phyloP scores from a whole-genome alignment of 2,888 invertebrate species.

The Apantesis nais region DNA sequence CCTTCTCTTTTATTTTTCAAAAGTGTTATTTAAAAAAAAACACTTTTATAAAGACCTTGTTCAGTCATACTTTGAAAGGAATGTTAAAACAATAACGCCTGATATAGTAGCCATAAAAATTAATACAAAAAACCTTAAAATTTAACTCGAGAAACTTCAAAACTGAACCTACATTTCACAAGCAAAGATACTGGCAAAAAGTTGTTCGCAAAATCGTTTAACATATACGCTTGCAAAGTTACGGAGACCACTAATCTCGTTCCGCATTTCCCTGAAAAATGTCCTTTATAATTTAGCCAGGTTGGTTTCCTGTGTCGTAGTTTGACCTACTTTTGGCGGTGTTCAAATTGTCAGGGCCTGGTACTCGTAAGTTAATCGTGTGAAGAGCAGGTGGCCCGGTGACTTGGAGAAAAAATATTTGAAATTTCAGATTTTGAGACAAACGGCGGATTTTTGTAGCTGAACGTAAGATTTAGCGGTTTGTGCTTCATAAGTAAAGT shows the following conservation, averaged over 20 bases:
- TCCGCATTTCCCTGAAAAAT: constrained; percentile 54
- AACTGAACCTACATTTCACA: constrained; percentile 14
- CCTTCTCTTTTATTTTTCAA: not conserved
- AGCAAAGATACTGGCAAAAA: constrained; percentile 8
- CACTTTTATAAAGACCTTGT: not conserved
- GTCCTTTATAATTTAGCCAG: constrained; percentile 56
- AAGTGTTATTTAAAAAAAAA: not conserved
- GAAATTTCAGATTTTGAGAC: constrained; percentile 3
- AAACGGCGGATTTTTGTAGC: not conserved
- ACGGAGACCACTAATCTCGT: constrained; percentile 46
- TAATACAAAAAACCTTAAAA: not conserved
- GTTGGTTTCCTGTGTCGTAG: constrained; percentile 41
- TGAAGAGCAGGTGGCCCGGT: constrained; percentile 9
- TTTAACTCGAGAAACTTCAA: not conserved
- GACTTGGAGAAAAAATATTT: constrained; percentile 13
- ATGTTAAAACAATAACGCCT: not conserved
- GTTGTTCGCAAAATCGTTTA: constrained; percentile 34
- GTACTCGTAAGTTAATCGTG: constrained; percentile 38
- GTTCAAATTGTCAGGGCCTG: constrained; percentile 21
- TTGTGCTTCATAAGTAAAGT: not conserved
- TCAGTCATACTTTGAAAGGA: not conserved
- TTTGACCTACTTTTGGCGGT: constrained; percentile 53
- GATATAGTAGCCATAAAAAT: not conserved
- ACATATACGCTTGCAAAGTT: constrained; percentile 39
- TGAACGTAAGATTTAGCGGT: not conserved